A percentile compares a stretch with the other conserved stretches of the same genome.
Conservation (phyloP, 1,140 invertebrate species). For the Pseudomyrmex sp. region DNA sequence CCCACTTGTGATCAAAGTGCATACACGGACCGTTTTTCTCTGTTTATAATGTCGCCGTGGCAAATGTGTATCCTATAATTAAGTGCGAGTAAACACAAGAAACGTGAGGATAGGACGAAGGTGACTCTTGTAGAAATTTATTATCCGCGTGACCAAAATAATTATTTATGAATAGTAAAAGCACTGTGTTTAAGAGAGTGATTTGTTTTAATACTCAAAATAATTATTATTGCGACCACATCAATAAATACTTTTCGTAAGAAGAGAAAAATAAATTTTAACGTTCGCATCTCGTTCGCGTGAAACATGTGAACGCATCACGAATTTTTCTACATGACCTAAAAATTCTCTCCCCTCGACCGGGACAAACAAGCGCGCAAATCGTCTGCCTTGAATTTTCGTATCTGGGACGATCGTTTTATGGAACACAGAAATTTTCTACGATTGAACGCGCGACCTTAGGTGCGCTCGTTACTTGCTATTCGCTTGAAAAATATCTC, state of each 20-base stretch:
- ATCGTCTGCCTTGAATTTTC: slow-evolving; percentile 59
- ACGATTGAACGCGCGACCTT: not conserved
- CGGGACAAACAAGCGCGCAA: slow-evolving; percentile 53
- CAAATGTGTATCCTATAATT: not conserved
- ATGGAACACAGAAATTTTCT: slow-evolving; percentile 48
- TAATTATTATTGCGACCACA: too few relatives aligned
- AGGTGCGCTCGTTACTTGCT: not conserved
- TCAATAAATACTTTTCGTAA: too few relatives aligned
- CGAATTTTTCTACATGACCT: slow-evolving; percentile 30
- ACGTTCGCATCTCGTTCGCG: not conserved
- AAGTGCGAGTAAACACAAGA: too few relatives aligned
- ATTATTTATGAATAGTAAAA: too few relatives aligned
- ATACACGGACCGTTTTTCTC: not conserved
- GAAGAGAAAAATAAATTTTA: slow-evolving; percentile 3
- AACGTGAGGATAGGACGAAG: too few relatives aligned
- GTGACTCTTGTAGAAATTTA: too few relatives aligned
- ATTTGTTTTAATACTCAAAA: too few relatives aligned
- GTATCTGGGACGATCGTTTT: slow-evolving; percentile 57
- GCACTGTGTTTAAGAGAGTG: too few relatives aligned
- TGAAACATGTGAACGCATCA: not conserved
- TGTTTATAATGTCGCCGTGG: not conserved
- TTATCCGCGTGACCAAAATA: too few relatives aligned
- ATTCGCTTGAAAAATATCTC: not conserved
- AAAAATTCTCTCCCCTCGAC: slow-evolving; percentile 34
- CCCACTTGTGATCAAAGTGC: not conserved